Evolutionary conservation across 1,140 invertebrate species (phyloP).

Genomic region (Drosophila sucinea): DNA sequence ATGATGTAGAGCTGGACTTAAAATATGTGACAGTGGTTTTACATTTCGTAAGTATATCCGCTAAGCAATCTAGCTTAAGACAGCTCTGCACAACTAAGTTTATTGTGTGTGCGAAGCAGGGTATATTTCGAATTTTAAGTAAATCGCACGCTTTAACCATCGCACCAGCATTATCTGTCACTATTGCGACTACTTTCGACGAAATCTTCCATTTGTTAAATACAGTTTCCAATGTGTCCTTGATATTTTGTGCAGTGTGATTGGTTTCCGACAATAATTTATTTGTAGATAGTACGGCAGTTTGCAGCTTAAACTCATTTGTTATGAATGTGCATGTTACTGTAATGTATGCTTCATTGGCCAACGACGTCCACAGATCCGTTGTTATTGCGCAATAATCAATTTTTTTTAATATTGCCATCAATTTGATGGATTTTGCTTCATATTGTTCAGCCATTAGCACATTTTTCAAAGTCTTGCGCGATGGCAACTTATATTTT

Average conservation of each 20-base stretch:
- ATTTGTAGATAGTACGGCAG: slow-evolving; percentile 31
- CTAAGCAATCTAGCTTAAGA: slow-evolving; percentile 9
- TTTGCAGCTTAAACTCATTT: slow-evolving; percentile 21
- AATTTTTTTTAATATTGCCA: slow-evolving; percentile 5
- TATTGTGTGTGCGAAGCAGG: slow-evolving; percentile 26
- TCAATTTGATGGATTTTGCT: slow-evolving; percentile 14
- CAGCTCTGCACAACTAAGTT: slow-evolving; percentile 28
- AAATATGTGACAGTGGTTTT: no score
- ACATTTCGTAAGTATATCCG: background rate
- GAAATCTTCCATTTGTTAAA: slow-evolving; percentile 29
- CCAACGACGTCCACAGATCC: slow-evolving; percentile 29
- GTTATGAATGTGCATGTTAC: slow-evolving; percentile 28
- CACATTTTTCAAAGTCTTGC: slow-evolving; percentile 26
- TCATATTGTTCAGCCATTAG: background rate
- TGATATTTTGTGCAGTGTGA: slow-evolving; percentile 33
- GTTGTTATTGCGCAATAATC: slow-evolving; percentile 30
- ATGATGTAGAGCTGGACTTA: no score
- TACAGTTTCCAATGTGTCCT: slow-evolving; percentile 13
- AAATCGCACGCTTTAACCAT: slow-evolving; percentile 33
- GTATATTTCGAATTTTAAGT: slow-evolving; percentile 23
- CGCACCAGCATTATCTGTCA: slow-evolving; percentile 28
- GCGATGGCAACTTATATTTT: background rate
- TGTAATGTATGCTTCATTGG: slow-evolving; percentile 27
- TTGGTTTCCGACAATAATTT: slow-evolving; percentile 20
- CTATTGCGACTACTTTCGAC: slow-evolving; percentile 10